These are phyloP conservation scores for Choristoneura fumiferana DNA, from an alignment of 1,140 invertebrate genomes.

Conservation along the genomic window DNA sequence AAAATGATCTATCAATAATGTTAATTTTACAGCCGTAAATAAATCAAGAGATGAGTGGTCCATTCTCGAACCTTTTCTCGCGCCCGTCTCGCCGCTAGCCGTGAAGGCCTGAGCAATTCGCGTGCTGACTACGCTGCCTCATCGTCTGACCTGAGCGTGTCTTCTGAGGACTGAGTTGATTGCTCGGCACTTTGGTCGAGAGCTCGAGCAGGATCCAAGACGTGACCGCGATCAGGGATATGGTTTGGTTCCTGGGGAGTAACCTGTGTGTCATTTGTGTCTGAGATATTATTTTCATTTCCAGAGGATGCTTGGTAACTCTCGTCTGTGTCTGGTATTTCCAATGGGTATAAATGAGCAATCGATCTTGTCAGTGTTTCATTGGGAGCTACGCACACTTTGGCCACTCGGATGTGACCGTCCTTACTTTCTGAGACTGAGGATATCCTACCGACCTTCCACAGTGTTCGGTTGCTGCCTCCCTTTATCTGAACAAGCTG, in stretches of 20 bases:
- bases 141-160: neutral
- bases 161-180: neutral
- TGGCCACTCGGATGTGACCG: constrained; percentile 16
- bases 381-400: constrained; percentile 9
- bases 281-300: too few relatives aligned
- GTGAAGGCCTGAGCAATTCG: neutral
- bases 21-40: neutral
- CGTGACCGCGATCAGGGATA: neutral
- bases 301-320: neutral
- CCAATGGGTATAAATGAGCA: constrained; percentile 54
- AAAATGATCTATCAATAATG: neutral
- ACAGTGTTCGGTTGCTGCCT: neutral
- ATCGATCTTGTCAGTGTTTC: constrained; percentile 13
- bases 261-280: neutral
- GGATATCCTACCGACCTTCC: constrained; percentile 19
- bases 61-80: neutral
- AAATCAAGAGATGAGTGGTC: neutral
- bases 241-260: neutral
- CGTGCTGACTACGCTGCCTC: neutral
- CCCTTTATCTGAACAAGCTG: constrained; percentile 19
- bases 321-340: neutral
- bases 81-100: neutral
- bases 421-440: constrained; percentile 6
- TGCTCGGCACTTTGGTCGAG: neutral
- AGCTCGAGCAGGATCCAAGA: neutral